These are phyloP conservation scores for Mayetiola destructor DNA, from an alignment of 2,888 invertebrate genomes.

Conservation along the genomic window DNA sequence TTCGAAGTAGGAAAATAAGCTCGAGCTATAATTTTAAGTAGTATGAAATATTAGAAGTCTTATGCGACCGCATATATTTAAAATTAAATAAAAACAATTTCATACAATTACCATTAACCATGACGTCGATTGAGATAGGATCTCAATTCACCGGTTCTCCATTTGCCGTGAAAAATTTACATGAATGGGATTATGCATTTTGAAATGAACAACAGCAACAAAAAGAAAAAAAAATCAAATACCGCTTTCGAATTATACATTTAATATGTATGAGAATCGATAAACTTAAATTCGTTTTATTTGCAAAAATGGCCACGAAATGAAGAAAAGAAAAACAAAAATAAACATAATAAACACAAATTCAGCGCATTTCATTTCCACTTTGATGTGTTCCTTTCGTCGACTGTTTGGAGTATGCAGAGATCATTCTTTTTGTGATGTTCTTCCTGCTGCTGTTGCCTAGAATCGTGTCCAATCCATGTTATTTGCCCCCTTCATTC, in stretches of 20 bases:
- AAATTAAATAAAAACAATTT: neutral
- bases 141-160: neutral
- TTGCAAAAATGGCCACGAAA: too few species aligned
- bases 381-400: conserved; percentile 5
- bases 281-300: conserved; percentile 3
- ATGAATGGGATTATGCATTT: too few species aligned
- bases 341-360: neutral
- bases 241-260: conserved; percentile 1
- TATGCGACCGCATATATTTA: conserved; percentile 5
- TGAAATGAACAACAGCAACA: too few species aligned
- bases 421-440: neutral
- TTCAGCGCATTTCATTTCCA: neutral
- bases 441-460: neutral
- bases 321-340: too few species aligned
- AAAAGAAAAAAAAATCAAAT: neutral
- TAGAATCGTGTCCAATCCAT: neutral
- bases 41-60: conserved; percentile 8
- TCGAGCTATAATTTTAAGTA: conserved; percentile 2
- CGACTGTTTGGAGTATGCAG: neutral
- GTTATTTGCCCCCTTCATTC: too few species aligned
- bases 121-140: too few species aligned
- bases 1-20: too few species aligned
- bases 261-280: conserved; percentile 8
- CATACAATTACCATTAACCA: too few species aligned
- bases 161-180: neutral